Evolutionary conservation across 2,888 invertebrate species (phyloP).

Genomic region (Lumbricus terrestris): DNA sequence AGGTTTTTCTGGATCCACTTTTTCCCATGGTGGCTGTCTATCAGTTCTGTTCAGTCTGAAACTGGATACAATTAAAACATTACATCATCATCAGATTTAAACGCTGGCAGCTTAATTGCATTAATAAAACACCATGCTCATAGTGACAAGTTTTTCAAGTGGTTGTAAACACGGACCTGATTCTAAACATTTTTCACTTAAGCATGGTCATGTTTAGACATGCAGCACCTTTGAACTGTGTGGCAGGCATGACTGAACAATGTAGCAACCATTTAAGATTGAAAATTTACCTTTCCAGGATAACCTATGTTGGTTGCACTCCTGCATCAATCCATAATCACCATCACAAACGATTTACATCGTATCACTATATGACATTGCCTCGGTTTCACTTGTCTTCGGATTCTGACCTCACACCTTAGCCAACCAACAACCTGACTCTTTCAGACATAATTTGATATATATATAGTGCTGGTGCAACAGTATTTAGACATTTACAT

Average conservation of each 20-base stretch:
- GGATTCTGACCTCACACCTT: too few species aligned
- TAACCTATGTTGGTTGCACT: too few species aligned
- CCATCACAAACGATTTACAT: too few species aligned
- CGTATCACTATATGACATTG: too few species aligned
- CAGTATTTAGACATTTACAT: too few species aligned
- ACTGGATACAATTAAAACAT: not conserved
- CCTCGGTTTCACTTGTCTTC: too few species aligned
- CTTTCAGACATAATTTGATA: too few species aligned
- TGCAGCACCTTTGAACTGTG: not conserved
- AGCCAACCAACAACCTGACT: too few species aligned
- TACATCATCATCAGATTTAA: not conserved
- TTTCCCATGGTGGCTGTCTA: constrained; percentile 37
- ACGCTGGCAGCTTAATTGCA: not conserved
- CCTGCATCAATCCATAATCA: too few species aligned
- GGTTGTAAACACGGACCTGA: not conserved
- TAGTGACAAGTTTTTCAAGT: not conserved
- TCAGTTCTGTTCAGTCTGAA: constrained; percentile 36
- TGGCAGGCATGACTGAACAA: not conserved
- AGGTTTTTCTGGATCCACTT: constrained; percentile 32
- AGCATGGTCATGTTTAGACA: not conserved
- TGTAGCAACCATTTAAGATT: not conserved
- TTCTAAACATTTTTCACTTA: not conserved
- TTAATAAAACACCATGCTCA: not conserved
- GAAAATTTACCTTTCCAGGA: too few species aligned
- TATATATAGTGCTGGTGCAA: too few species aligned